phyloP scores from a whole-genome alignment of 2,888 invertebrate genomes.

The Aspidapion aeneum region DNA sequence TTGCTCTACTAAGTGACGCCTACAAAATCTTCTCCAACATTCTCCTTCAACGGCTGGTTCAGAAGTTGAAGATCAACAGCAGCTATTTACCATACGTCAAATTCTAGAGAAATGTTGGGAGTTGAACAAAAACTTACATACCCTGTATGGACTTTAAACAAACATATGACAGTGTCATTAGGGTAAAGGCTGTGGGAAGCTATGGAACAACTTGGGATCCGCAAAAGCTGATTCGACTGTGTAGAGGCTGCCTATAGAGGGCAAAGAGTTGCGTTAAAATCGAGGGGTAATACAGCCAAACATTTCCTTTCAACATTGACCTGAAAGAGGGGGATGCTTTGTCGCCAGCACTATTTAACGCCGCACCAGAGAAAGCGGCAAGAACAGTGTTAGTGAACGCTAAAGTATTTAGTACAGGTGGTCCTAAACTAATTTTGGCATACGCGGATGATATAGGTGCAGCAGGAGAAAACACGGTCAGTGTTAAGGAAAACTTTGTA shows the following conservation, averaged over 20 bases:
- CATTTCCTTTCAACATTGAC: slow-evolving; percentile 1
- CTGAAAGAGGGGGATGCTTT: slow-evolving; percentile 9
- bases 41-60: background rate
- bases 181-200: too few species aligned
- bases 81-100: slow-evolving; percentile 13
- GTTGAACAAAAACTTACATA: slow-evolving; percentile 13
- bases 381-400: background rate
- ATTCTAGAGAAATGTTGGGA: slow-evolving; percentile 20
- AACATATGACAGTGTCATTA: slow-evolving; percentile 20
- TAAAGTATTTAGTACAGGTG: background rate
- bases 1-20: too few species aligned
- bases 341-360: slow-evolving; percentile 7
- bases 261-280: slow-evolving; percentile 8
- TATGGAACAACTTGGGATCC: too few species aligned
- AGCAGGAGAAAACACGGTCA: background rate
- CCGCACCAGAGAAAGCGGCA: background rate
- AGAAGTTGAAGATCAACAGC: background rate
- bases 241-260: too few species aligned
- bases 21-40: too few species aligned
- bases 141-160: slow-evolving; percentile 22
- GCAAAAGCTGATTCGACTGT: too few species aligned
- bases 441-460: slow-evolving; percentile 4
- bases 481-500: slow-evolving; percentile 1
- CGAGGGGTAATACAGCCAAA: background rate
- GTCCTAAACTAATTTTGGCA: slow-evolving; percentile 3